Conservation (phyloP, 2,888 invertebrate species). For the Orthosia gracilis region DNA sequence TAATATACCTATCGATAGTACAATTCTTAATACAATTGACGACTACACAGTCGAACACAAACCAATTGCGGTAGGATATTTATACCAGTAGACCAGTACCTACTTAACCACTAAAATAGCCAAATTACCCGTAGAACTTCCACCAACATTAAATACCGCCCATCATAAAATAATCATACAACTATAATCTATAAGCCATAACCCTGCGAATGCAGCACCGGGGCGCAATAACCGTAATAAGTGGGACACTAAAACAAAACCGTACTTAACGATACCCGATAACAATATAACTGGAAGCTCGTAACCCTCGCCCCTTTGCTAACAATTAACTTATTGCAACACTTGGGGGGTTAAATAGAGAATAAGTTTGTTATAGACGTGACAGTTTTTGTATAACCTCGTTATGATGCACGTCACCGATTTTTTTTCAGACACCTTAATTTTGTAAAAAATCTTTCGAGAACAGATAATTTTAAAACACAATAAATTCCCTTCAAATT, state of each 20-base stretch:
- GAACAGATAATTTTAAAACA: too few species aligned
- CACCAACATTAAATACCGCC: constrained; percentile 16
- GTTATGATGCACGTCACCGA: too few species aligned
- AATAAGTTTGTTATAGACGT: constrained; percentile 59
- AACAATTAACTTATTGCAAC: constrained; percentile 89
- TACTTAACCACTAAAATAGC: constrained; percentile 3
- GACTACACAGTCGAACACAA: neutral
- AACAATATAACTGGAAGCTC: constrained; percentile 72
- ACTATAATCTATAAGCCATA: constrained; percentile 59
- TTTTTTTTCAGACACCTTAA: too few species aligned
- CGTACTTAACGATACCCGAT: constrained; percentile 81
- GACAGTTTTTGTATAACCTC: constrained; percentile 14
- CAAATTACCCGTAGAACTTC: constrained; percentile 6
- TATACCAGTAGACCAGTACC: neutral
- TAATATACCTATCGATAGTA: too few species aligned
- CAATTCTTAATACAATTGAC: neutral
- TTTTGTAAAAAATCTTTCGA: too few species aligned
- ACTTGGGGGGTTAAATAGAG: constrained; percentile 78
- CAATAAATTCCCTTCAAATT: too few species aligned
- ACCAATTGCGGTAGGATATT: neutral
- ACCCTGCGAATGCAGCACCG: constrained; percentile 54
- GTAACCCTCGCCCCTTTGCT: constrained; percentile 75
- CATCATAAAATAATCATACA: constrained; percentile 58
- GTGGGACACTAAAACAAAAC: constrained; percentile 83
- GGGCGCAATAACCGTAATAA: constrained; percentile 68